These are phyloP conservation scores for Sapayoa aenigma DNA, from an alignment of 2,113 vertebrate species.

Conservation along the genomic window DNA sequence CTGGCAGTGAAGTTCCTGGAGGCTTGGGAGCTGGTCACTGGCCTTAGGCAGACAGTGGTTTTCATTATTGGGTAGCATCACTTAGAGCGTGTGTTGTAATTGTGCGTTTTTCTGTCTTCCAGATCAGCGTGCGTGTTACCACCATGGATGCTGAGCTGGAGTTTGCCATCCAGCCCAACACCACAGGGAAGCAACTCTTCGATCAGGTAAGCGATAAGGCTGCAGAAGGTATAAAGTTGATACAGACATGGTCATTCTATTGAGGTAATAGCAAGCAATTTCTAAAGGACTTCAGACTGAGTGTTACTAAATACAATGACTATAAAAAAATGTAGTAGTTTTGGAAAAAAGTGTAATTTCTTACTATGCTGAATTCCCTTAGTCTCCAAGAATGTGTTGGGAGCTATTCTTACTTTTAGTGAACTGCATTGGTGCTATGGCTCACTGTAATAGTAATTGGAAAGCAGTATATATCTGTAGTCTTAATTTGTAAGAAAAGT, in stretches of 20 bases:
- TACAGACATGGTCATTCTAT: background rate
- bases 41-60: background rate
- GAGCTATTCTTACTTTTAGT: background rate
- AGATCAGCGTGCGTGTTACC: constrained; percentile 95
- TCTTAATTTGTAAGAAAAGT: background rate
- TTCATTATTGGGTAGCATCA: background rate
- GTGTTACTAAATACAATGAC: background rate
- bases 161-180: constrained; percentile 97
- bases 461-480: background rate
- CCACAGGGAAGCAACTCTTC: constrained; percentile 95
- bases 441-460: background rate
- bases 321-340: background rate
- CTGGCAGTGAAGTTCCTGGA: background rate
- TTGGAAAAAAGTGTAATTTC: background rate
- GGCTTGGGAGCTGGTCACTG: background rate
- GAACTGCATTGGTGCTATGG: background rate
- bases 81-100: background rate
- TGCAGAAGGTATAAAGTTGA: background rate
- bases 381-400: background rate
- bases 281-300: background rate
- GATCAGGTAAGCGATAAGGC: constrained; percentile 82
- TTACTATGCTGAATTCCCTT: background rate
- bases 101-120: background rate
- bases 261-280: background rate
- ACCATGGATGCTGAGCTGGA: constrained; percentile 98